These are phyloP conservation scores for Phrixothrix hirtus DNA, from an alignment of 2,888 invertebrate species.

Conservation along the genomic window DNA sequence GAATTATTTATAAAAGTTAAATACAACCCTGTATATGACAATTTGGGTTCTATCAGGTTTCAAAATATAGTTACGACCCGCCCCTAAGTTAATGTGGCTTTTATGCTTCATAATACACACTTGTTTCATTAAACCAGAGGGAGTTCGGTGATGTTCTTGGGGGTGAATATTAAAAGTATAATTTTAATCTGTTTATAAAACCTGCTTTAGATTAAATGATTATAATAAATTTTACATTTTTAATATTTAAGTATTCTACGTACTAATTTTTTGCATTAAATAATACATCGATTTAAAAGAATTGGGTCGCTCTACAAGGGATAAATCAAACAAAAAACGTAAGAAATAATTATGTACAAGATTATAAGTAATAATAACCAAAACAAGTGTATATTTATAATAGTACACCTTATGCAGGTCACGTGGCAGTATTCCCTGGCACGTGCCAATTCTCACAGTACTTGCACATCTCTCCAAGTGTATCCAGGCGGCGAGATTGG, in stretches of 20 bases:
- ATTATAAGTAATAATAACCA: no score
- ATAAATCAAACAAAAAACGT: no score
- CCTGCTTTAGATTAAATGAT: background rate
- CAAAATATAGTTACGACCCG: constrained; percentile 50
- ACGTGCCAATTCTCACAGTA: constrained; percentile 54
- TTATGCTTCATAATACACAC: constrained; percentile 49
- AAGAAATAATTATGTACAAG: no score
- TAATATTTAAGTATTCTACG: no score
- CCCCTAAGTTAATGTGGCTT: constrained; percentile 52
- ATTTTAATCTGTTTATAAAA: constrained; percentile 16
- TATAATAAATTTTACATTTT: background rate
- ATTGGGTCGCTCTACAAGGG: no score
- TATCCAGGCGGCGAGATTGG: constrained; percentile 46
- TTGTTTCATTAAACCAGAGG: constrained; percentile 43
- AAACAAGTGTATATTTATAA: constrained; percentile 16
- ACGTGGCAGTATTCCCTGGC: constrained; percentile 54
- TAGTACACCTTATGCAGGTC: constrained; percentile 43
- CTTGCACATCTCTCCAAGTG: constrained; percentile 42
- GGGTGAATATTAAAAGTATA: constrained; percentile 25
- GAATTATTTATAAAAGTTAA: background rate
- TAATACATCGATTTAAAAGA: no score
- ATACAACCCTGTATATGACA: constrained; percentile 6
- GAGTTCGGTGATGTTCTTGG: constrained; percentile 34
- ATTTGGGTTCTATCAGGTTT: constrained; percentile 48
- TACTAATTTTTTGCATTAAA: no score